Evolutionary conservation across 2,888 invertebrate genomes (phyloP), one percentile per base, ranked within the genome.

Genomic region (Sericinus montela): DNA sequence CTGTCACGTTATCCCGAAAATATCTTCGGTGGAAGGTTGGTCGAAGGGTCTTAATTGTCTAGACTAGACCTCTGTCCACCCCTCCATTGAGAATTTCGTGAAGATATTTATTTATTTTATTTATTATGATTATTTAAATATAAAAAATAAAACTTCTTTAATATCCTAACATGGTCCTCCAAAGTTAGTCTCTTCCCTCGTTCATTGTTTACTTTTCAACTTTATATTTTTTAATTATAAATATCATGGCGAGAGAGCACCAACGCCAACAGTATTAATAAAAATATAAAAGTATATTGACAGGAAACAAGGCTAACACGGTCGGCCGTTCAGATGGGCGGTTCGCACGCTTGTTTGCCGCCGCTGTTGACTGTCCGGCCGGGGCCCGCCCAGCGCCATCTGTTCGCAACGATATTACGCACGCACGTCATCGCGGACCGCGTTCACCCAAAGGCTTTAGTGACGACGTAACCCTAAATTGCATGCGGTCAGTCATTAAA

Each of bases 281-380:
- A 43, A 13, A 47, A 25, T 39, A 44, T 49, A 49, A 48, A 44
- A 39, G 19, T 44, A 44, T 44, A 49, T 49, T 39, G 48, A 44
- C 38, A 43, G 48, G 43, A 44, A 45, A 49, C 29, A 45, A 40
- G 30, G 40, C 41, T 47, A 52, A 40, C 45, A 41, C 7, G 32
- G 23, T 44, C 23, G 15, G 44, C 15, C 16, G 37, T 46, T 44
- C 48, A 44, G 44, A 44, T 44, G 48, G 39, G 39, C 44, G 48
- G 60, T 72, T 77, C 75, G 67, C 79, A 80, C 73, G 77, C 70
- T 57, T 80, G 73, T 80, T 80, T 80, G 68, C 67, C 52, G 61
- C 45, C 65, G 62, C 59, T 81, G 77, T 80, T 80, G 81, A 80
- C 79, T 64, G 67, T 70, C 59, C 67, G 63, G 7, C 32, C 32